These are phyloP conservation scores for Torymus auratus DNA, from an alignment of 2,888 invertebrate species.

Conservation along the genomic window DNA sequence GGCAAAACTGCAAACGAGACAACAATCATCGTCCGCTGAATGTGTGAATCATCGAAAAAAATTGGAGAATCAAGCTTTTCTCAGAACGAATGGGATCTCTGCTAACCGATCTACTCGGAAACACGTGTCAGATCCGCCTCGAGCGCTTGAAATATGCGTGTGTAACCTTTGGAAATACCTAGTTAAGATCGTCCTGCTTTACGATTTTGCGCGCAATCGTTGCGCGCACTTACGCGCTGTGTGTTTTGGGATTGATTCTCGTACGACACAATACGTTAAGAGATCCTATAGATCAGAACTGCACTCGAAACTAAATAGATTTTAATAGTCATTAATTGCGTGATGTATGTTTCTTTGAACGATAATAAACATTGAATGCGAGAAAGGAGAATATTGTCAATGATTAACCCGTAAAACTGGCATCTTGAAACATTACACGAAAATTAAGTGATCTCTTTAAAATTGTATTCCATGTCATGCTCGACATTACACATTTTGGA, in stretches of 20 bases:
- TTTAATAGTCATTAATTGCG: too few relatives aligned
- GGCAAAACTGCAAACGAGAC: constrained; percentile 24
- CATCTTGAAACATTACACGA: too few relatives aligned
- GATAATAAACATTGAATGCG: too few relatives aligned
- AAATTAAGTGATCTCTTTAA: too few relatives aligned
- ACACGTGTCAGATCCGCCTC: constrained; percentile 38
- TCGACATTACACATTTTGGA: too few relatives aligned
- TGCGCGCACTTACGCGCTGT: neutral
- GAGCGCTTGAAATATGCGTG: neutral
- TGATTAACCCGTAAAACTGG: too few relatives aligned
- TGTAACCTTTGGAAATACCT: neutral
- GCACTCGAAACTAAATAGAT: too few relatives aligned
- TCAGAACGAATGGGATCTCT: constrained; percentile 31
- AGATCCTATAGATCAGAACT: too few relatives aligned
- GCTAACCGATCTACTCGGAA: constrained; percentile 30
- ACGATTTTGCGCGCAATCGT: constrained; percentile 10
- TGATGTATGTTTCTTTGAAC: too few relatives aligned
- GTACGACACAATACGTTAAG: too few relatives aligned
- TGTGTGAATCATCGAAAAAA: constrained; percentile 39
- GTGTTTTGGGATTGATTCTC: neutral
- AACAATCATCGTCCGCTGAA: constrained; percentile 21
- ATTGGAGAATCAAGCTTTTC: constrained; percentile 36
- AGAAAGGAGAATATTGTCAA: too few relatives aligned
- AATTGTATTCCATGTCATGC: too few relatives aligned
- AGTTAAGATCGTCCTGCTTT: neutral